Percentiles rank a stretch among this genome's conserved stretches.
Conservation (phyloP, 2,888 invertebrate species). For the Mechanitis messenoides region DNA sequence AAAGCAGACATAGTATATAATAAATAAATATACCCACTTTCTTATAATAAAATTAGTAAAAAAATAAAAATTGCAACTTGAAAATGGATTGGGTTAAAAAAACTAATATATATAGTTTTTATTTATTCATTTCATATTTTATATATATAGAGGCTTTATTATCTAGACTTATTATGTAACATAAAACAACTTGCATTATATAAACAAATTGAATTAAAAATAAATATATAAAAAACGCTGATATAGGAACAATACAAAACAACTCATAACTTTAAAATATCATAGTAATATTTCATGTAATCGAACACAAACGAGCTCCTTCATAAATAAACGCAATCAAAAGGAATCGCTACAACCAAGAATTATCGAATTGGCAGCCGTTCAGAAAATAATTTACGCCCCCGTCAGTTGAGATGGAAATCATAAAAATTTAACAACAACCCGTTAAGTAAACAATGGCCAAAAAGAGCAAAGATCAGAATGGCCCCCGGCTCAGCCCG, state of each 20-base stretch:
- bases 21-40: no score
- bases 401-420: constrained; percentile 62
- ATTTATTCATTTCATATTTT: no score
- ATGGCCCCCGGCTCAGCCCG: constrained; percentile 30
- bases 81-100: not conserved
- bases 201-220: no score
- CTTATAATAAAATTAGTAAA: no score
- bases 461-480: constrained; percentile 53
- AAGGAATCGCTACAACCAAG: constrained; percentile 47
- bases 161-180: no score
- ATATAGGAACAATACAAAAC: no score
- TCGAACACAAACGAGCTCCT: constrained; percentile 38
- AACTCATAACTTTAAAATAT: not conserved
- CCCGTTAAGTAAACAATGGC: constrained; percentile 73
- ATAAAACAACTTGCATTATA: no score
- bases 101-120: not conserved
- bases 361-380: constrained; percentile 67
- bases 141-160: no score
- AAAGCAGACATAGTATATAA: no score
- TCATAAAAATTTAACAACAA: constrained; percentile 67
- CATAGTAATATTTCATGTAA: constrained; percentile 29
- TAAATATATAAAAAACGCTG: no score
- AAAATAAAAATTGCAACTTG: no score
- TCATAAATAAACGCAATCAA: constrained; percentile 59
- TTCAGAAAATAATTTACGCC: constrained; percentile 65